Conservation (phyloP, 2,113 vertebrate species). For the Urocitellus parryii region DNA sequence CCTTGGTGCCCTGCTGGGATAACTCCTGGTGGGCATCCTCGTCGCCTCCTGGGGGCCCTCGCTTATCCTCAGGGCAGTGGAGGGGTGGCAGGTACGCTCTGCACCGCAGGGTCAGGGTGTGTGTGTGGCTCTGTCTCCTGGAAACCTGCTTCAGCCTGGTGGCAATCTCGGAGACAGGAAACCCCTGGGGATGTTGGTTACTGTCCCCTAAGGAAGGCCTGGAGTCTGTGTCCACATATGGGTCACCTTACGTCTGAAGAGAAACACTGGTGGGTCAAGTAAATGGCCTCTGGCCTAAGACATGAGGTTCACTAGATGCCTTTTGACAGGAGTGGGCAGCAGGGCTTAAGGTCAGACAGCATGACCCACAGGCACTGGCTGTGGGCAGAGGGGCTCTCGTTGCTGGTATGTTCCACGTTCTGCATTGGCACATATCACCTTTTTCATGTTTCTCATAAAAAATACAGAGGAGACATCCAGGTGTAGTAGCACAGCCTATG, state of each 20-base stretch:
- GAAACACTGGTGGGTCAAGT: neutral
- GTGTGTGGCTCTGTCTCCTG: neutral
- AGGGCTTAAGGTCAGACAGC: neutral
- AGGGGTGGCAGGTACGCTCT: neutral
- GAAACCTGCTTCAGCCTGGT: neutral
- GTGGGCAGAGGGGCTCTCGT: neutral
- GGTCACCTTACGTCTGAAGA: too few species aligned
- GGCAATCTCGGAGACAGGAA: neutral
- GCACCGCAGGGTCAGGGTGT: too few species aligned
- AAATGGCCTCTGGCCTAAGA: neutral
- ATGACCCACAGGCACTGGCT: neutral
- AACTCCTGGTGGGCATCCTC: neutral
- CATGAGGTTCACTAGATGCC: neutral
- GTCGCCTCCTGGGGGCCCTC: neutral
- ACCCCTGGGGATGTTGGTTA: neutral
- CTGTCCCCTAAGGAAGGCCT: neutral
- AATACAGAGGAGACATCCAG: neutral
- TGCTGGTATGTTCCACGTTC: neutral
- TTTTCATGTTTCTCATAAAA: neutral
- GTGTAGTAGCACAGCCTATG: neutral
- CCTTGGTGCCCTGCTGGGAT: too few species aligned
- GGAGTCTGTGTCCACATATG: neutral
- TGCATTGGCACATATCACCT: rapidly evolving
- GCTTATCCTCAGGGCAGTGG: neutral
- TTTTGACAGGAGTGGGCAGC: neutral